A percentile compares a stretch with the other conserved stretches of the same genome.
phyloP scores from a whole-genome alignment of 2,888 invertebrate genomes.

The Bugulina stolonifera region DNA sequence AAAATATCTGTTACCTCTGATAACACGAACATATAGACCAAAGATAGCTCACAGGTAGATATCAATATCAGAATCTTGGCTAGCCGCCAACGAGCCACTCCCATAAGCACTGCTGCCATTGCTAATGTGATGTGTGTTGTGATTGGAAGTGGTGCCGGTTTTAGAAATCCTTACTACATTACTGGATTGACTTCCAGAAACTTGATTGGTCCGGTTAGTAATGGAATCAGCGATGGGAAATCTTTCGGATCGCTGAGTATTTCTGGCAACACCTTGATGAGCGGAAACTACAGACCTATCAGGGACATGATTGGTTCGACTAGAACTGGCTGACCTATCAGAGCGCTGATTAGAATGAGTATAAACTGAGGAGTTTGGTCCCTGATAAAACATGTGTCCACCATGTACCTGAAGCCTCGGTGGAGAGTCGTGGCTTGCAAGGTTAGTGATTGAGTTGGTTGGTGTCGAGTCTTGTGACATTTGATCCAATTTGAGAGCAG shows the following conservation, averaged over 20 bases:
- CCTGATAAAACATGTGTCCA: background rate
- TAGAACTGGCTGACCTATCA: background rate
- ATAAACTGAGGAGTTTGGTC: background rate
- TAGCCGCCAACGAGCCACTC: slow-evolving; percentile 12
- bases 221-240: background rate
- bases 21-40: no score
- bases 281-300: background rate
- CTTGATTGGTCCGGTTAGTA: background rate
- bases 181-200: background rate
- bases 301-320: background rate
- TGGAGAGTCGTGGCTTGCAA: background rate
- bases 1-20: no score
- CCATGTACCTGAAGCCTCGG: background rate
- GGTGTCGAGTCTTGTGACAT: background rate
- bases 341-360: background rate
- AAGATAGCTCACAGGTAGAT: background rate
- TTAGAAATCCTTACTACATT: background rate
- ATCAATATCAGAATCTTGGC: slow-evolving; percentile 22
- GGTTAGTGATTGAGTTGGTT: background rate
- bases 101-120: slow-evolving; percentile 25
- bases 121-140: slow-evolving; percentile 20
- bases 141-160: background rate
- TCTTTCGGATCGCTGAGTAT: background rate
- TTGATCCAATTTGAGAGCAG: background rate
- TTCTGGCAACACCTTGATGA: background rate